A percentile compares a stretch with the other conserved stretches of the same genome.
phyloP scores from a whole-genome alignment of 2,888 invertebrate genomes.

The Mesopsocus fuscifrons region DNA sequence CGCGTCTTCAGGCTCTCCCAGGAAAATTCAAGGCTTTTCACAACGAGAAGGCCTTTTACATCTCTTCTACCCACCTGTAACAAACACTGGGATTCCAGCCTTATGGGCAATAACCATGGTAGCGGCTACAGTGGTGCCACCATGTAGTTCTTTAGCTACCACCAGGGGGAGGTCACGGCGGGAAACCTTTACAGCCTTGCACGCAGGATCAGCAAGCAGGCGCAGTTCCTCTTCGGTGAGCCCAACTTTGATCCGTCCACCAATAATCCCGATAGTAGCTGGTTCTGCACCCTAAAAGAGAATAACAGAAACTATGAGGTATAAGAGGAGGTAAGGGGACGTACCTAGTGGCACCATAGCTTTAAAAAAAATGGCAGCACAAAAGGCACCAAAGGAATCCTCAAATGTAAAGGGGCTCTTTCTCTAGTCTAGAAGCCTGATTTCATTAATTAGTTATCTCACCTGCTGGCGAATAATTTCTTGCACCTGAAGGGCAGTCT shows the following conservation, averaged over 20 bases:
- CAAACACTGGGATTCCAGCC: slow-evolving; percentile 76
- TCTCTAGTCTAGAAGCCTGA: too few relatives aligned
- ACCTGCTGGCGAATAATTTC: slow-evolving; percentile 50
- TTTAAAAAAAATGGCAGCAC: too few relatives aligned
- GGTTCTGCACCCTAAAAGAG: slow-evolving; percentile 55
- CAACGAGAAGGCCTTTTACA: too few relatives aligned
- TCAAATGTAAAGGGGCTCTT: too few relatives aligned
- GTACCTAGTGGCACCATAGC: slow-evolving; percentile 10
- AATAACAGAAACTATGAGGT: slow-evolving; percentile 14
- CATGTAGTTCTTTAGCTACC: slow-evolving; percentile 45
- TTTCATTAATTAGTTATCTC: slow-evolving; percentile 18
- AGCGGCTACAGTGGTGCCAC: slow-evolving; percentile 93
- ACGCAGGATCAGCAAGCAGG: slow-evolving; percentile 33
- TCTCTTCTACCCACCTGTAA: slow-evolving; percentile 80
- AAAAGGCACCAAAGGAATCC: too few relatives aligned
- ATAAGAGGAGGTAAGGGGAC: too few relatives aligned
- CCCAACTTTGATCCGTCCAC: slow-evolving; percentile 69
- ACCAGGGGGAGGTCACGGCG: slow-evolving; percentile 67
- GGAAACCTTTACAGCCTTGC: slow-evolving; percentile 58
- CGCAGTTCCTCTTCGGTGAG: slow-evolving; percentile 41
- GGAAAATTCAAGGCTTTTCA: too few relatives aligned
- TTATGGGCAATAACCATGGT: slow-evolving; percentile 72
- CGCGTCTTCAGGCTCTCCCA: too few relatives aligned
- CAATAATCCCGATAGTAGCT: slow-evolving; percentile 78
- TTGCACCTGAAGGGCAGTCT: slow-evolving; percentile 70